Evolutionary conservation across 2,797 vertebrate species (phyloP).

Genomic region (Oreochromis mossambicus): DNA sequence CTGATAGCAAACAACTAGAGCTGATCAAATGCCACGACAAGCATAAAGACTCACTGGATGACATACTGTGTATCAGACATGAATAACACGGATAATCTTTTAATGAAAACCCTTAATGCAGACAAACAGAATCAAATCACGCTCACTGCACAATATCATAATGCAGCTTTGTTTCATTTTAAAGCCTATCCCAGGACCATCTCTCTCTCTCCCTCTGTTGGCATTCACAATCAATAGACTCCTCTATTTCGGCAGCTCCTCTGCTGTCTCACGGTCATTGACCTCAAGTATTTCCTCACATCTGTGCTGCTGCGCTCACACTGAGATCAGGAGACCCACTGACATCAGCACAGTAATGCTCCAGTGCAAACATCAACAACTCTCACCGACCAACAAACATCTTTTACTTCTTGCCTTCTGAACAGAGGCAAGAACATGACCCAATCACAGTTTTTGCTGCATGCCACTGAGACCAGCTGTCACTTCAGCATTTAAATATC

Average conservation of each 20-base stretch:
- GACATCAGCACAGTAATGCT: slow-evolving; percentile 46
- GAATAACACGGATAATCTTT: background rate
- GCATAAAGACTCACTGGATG: background rate
- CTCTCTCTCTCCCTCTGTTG: background rate
- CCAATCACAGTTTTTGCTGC: slow-evolving; percentile 4
- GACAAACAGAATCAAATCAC: slow-evolving; percentile 4
- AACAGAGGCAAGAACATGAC: slow-evolving; percentile 9
- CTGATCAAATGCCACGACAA: background rate
- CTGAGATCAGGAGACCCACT: slow-evolving; percentile 66
- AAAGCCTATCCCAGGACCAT: background rate
- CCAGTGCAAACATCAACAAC: slow-evolving; percentile 59
- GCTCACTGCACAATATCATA: background rate
- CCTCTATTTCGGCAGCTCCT: slow-evolving; percentile 53
- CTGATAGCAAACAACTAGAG: slow-evolving; percentile 4
- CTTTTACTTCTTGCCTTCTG: slow-evolving; percentile 18
- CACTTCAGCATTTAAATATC: background rate
- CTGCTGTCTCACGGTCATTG: slow-evolving; percentile 44
- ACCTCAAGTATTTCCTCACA: slow-evolving; percentile 71
- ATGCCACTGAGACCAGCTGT: background rate
- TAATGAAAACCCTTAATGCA: background rate
- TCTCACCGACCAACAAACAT: slow-evolving; percentile 29
- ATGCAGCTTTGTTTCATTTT: background rate
- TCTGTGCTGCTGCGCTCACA: slow-evolving; percentile 57
- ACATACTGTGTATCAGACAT: background rate
- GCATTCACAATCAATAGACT: slow-evolving; percentile 56